These are phyloP conservation scores for Potamarius usumacintae DNA, from an alignment of 2,113 vertebrate genomes.

Conservation along the genomic window DNA sequence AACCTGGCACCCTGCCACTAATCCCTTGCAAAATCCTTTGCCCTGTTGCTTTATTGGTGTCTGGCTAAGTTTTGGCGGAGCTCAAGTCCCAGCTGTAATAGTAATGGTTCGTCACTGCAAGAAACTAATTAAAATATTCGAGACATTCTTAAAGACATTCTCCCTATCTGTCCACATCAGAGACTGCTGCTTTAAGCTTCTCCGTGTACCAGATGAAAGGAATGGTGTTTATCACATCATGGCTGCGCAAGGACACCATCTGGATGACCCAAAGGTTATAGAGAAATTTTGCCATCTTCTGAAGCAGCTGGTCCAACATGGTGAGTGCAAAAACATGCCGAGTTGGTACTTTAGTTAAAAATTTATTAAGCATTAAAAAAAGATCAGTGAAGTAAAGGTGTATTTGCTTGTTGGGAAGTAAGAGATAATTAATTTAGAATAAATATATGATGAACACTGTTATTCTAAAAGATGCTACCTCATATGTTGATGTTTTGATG, in stretches of 20 bases:
- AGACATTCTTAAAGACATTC: not conserved
- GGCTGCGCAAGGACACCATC: not conserved
- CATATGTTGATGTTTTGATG: not conserved
- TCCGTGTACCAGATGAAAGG: not conserved
- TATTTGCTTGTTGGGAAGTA: not conserved
- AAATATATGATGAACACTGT: not conserved
- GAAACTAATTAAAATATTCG: not conserved
- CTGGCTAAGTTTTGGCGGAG: too few species aligned
- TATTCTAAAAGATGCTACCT: not conserved
- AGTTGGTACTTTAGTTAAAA: not conserved
- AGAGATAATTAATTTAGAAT: not conserved
- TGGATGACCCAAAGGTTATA: not conserved
- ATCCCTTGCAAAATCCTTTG: too few species aligned
- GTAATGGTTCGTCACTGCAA: too few species aligned
- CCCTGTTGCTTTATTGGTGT: too few species aligned
- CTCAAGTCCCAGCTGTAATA: too few species aligned
- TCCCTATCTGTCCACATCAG: not conserved
- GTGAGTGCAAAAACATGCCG: not conserved
- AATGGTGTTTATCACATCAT: slow-evolving; percentile 3
- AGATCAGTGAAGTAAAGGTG: not conserved
- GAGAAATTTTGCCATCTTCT: slow-evolving; percentile 9
- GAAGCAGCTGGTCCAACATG: slow-evolving; percentile 20
- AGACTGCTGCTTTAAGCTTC: not conserved
- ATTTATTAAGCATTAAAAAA: not conserved
- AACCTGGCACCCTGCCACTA: too few species aligned